These are phyloP conservation scores for Sphaerophoria taeniata DNA, from an alignment of 2,888 invertebrate genomes.

Conservation along the genomic window DNA sequence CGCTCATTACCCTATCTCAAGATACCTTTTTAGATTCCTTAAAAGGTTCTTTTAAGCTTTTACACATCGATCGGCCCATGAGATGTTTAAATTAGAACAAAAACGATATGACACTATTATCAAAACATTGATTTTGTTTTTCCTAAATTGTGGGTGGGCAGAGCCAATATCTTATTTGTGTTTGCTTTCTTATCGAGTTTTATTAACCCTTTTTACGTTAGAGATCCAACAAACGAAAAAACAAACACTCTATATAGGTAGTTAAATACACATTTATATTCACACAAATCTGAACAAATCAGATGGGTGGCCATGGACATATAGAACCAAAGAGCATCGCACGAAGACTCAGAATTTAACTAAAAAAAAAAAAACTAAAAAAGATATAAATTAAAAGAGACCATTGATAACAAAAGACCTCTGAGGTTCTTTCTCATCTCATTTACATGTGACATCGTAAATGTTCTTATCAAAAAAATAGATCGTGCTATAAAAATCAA, in stretches of 20 bases:
- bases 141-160: slow-evolving; percentile 51
- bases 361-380: slow-evolving; percentile 35
- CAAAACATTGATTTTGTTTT: slow-evolving; percentile 4
- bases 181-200: slow-evolving; percentile 46
- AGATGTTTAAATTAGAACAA: background rate
- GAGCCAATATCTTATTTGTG: background rate
- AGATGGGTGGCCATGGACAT: slow-evolving; percentile 30
- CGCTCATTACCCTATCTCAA: too few species aligned
- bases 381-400: slow-evolving; percentile 63
- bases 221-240: background rate
- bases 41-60: too few species aligned
- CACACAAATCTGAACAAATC: slow-evolving; percentile 29
- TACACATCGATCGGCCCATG: too few species aligned
- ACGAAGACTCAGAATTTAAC: slow-evolving; percentile 40
- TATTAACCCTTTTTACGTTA: slow-evolving; percentile 32
- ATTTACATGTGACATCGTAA: slow-evolving; percentile 67
- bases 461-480: slow-evolving; percentile 49
- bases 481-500: slow-evolving; percentile 69
- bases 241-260: slow-evolving; percentile 45
- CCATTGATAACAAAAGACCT: slow-evolving; percentile 65
- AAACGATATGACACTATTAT: background rate
- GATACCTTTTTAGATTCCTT: too few species aligned
- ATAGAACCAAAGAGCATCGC: background rate
- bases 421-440: slow-evolving; percentile 12
- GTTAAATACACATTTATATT: slow-evolving; percentile 21